These are phyloP conservation scores for Idris sp. DNA, from an alignment of 1,140 invertebrate genomes.

Conservation along the genomic window DNA sequence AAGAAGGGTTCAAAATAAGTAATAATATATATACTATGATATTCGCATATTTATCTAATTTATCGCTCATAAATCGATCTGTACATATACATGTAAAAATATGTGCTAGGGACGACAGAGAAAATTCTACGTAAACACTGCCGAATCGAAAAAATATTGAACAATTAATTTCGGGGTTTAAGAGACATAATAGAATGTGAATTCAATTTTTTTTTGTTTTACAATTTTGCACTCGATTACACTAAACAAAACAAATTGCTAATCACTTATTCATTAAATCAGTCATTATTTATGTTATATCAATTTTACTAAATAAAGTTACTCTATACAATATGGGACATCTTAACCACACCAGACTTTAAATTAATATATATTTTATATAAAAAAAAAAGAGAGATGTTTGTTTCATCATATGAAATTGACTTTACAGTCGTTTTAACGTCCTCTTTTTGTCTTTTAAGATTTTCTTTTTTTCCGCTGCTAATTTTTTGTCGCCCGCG, in stretches of 20 bases:
- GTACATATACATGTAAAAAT: constrained; percentile 65
- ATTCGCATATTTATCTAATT: constrained; percentile 59
- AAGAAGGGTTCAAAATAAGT: constrained; percentile 14
- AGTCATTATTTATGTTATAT: constrained; percentile 60
- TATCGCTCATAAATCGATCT: constrained; percentile 55
- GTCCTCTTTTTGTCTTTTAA: constrained; percentile 92
- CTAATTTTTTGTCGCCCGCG: constrained; percentile 87
- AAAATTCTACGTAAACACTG: constrained; percentile 42
- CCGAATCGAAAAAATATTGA: constrained; percentile 53
- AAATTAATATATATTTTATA: constrained; percentile 59
- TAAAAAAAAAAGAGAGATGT: constrained; percentile 41
- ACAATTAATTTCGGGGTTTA: constrained; percentile 34
- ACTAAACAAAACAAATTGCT: constrained; percentile 48
- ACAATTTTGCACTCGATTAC: constrained; percentile 36
- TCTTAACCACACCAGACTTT: constrained; percentile 59
- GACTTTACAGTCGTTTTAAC: constrained; percentile 90
- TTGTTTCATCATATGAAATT: constrained; percentile 23
- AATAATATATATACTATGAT: constrained; percentile 14
- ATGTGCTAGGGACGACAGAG: constrained; percentile 55
- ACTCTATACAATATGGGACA: constrained; percentile 60
- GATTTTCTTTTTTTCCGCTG: constrained; percentile 87
- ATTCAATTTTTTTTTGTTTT: constrained; percentile 21
- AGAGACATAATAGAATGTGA: constrained; percentile 14
- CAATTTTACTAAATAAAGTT: constrained; percentile 61
- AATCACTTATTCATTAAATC: constrained; percentile 57